phyloP scores from a whole-genome alignment of 2,113 vertebrate genomes.

The Pterophyllum scalare region DNA sequence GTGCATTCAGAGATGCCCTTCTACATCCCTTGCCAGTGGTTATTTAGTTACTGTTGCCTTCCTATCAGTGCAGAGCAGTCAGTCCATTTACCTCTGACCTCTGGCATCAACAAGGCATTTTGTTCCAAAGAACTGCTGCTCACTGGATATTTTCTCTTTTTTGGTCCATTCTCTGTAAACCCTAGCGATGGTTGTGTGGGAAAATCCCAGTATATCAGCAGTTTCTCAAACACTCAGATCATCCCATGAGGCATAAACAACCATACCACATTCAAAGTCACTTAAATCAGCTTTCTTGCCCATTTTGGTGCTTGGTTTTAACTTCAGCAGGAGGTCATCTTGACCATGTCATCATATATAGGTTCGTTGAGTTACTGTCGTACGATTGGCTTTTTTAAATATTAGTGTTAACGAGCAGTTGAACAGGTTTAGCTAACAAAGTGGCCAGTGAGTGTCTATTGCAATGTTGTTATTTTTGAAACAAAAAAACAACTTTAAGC shows the following conservation, averaged over 20 bases:
- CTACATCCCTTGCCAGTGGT: not conserved
- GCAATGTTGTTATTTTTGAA: not conserved
- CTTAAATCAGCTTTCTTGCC: not conserved
- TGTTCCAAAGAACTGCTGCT: not conserved
- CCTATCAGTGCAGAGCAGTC: not conserved
- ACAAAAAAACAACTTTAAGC: not conserved
- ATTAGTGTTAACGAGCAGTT: not conserved
- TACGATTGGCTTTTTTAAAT: not conserved
- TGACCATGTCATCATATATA: not conserved
- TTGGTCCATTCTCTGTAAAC: not conserved
- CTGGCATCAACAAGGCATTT: not conserved
- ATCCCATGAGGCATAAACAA: not conserved
- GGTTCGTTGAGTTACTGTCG: not conserved
- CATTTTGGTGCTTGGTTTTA: not conserved
- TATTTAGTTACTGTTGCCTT: not conserved
- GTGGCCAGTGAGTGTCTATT: not conserved
- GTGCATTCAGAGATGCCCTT: not conserved
- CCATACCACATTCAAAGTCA: rapidly evolving
- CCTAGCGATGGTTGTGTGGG: not conserved
- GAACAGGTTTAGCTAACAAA: not conserved
- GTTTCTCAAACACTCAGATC: not conserved
- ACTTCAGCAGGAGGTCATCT: not conserved
- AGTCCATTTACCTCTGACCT: not conserved
- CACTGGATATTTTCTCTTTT: not conserved
- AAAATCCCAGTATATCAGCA: not conserved